Conservation (phyloP, 1,140 invertebrate genomes). For the Drosophila lowei region DNA sequence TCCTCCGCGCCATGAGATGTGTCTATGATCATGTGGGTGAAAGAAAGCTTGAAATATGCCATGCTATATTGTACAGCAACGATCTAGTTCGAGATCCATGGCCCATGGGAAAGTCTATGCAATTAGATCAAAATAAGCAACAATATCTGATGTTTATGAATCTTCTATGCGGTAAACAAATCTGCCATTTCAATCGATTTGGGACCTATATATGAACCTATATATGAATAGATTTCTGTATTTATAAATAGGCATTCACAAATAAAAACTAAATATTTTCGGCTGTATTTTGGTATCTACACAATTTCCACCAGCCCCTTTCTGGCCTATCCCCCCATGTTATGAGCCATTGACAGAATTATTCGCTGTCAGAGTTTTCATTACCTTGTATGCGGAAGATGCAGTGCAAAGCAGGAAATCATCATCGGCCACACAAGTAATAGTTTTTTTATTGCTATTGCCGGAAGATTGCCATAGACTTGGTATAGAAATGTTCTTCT, state of each 20-base stretch:
- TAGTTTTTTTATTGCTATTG: not conserved
- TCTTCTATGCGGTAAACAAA: not conserved
- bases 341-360: constrained; percentile 35
- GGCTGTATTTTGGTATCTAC: constrained; percentile 18
- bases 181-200: not conserved
- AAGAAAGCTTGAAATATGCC: constrained; percentile 37
- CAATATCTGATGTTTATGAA: constrained; percentile 5
- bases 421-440: not conserved
- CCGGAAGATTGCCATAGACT: no score
- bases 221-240: constrained; percentile 16
- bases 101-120: not conserved
- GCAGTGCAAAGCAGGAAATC: not conserved
- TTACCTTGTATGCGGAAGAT: constrained; percentile 4
- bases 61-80: constrained; percentile 1
- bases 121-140: constrained; percentile 5
- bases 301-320: constrained; percentile 23
- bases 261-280: constrained; percentile 23
- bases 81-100: constrained; percentile 4
- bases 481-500: not conserved
- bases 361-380: constrained; percentile 16
- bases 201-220: not conserved
- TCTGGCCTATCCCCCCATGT: constrained; percentile 28
- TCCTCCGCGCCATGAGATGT: constrained; percentile 23
- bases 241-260: constrained; percentile 30
- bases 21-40: constrained; percentile 27